Percentiles rank a stretch among this genome's conserved stretches.
phyloP scores from a whole-genome alignment of 2,797 vertebrate species.

The Danio albolineatus region DNA sequence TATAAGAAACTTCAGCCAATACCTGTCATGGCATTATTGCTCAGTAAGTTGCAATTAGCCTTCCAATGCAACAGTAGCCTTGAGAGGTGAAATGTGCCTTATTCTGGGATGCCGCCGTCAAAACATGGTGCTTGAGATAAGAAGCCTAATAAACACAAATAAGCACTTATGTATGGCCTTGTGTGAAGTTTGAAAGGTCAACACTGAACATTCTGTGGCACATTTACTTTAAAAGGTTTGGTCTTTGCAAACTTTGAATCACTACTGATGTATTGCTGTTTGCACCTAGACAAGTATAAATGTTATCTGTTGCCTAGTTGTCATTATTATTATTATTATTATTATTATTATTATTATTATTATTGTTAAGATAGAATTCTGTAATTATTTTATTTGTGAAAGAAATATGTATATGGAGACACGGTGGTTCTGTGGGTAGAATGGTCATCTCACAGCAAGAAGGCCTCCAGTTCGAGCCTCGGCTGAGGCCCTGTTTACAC shows the following conservation, averaged over 20 bases:
- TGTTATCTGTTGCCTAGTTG: background rate
- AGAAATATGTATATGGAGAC: too few relatives aligned
- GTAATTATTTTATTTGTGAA: too few relatives aligned
- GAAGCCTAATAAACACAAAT: background rate
- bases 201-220: background rate
- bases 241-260: background rate
- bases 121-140: conserved; percentile 4
- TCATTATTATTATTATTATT: background rate
- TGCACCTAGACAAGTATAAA: background rate
- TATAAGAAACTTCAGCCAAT: conserved; percentile 5
- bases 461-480: too few relatives aligned
- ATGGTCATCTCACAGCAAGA: too few relatives aligned
- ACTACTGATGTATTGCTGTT: background rate
- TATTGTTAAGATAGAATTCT: too few relatives aligned
- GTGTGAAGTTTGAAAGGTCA: background rate
- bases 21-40: background rate
- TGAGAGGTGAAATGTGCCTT: background rate
- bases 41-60: background rate
- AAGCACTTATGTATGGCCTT: conserved; percentile 24
- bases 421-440: too few relatives aligned
- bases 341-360: too few relatives aligned
- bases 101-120: background rate
- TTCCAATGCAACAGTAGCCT: background rate
- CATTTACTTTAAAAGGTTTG: background rate
- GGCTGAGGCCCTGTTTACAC: too few relatives aligned